Conservation (phyloP, 2,113 vertebrate species). For the Cololabis saira region DNA sequence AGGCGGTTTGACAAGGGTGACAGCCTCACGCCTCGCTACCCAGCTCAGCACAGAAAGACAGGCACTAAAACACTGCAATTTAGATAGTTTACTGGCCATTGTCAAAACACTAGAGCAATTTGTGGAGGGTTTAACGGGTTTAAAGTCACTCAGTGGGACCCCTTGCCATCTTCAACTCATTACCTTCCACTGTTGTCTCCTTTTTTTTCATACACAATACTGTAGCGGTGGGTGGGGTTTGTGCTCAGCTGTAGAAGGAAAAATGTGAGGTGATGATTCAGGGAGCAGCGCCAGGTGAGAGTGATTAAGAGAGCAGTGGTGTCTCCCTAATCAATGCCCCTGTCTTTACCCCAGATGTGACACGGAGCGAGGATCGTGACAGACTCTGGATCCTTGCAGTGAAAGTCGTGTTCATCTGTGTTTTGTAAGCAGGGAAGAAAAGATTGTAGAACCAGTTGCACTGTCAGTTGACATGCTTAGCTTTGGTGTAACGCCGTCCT, state of each 20-base stretch:
- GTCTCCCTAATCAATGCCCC: not conserved
- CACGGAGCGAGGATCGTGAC: not conserved
- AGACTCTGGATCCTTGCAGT: not conserved
- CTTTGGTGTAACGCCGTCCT: no score
- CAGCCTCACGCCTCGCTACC: conserved; percentile 70
- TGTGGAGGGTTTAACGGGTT: conserved; percentile 81
- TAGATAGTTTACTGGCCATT: conserved; percentile 84
- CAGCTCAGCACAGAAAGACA: conserved; percentile 67
- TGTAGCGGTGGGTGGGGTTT: no score
- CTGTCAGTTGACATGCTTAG: no score
- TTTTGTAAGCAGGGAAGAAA: not conserved
- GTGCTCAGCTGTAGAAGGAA: no score
- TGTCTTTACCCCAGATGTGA: not conserved
- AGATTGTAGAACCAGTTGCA: no score
- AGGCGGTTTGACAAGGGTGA: conserved; percentile 80
- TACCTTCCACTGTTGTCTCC: conserved; percentile 37
- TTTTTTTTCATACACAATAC: not conserved
- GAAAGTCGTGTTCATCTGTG: conserved; percentile 2
- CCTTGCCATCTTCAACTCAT: conserved; percentile 41
- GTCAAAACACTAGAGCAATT: conserved; percentile 79
- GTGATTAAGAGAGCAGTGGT: not conserved
- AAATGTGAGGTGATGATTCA: no score
- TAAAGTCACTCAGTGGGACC: conserved; percentile 74
- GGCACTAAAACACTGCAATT: conserved; percentile 81
- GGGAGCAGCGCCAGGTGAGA: no score